Evolutionary conservation across 64 coral and sea anemone species (phyloP).

Genomic region (Trachythela sp.): DNA sequence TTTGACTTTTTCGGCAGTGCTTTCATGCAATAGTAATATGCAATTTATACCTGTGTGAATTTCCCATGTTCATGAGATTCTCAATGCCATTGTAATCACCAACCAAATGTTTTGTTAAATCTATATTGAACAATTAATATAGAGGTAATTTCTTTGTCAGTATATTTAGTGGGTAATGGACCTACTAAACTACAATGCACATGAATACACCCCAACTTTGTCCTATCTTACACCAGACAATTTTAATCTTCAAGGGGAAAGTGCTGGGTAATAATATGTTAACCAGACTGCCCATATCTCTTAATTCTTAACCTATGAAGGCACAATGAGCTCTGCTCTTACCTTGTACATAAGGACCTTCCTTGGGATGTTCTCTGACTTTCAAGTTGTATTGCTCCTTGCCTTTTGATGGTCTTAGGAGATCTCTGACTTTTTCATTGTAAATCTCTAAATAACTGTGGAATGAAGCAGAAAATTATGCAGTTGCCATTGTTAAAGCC

Average conservation of each 20-base stretch:
- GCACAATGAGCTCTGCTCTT: not conserved
- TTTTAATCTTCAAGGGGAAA: no score
- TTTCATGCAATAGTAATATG: no score
- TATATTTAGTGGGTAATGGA: not conserved
- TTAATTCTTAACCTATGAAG: no score
- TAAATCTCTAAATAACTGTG: conserved; percentile 96
- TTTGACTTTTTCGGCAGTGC: no score
- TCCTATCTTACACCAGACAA: no score
- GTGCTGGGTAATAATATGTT: no score
- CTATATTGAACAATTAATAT: conserved; percentile 22
- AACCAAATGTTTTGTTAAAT: conserved; percentile 92
- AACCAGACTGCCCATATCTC: no score
- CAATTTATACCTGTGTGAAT: conserved; percentile 67
- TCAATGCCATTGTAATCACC: conserved; percentile 94
- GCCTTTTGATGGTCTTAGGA: conserved; percentile 82
- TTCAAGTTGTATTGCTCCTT: conserved; percentile 91
- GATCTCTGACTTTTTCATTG: conserved; percentile 96
- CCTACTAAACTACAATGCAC: no score
- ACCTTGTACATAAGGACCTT: conserved; percentile 99
- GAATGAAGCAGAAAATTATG: not conserved
- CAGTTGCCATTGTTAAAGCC: not conserved
- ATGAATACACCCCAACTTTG: no score
- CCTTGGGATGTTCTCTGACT: conserved; percentile 92
- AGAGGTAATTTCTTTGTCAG: not conserved
- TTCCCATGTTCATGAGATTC: conserved; percentile 86